These are phyloP conservation scores for Sander lucioperca DNA, from an alignment of 2,113 vertebrate species.

Conservation along the genomic window DNA sequence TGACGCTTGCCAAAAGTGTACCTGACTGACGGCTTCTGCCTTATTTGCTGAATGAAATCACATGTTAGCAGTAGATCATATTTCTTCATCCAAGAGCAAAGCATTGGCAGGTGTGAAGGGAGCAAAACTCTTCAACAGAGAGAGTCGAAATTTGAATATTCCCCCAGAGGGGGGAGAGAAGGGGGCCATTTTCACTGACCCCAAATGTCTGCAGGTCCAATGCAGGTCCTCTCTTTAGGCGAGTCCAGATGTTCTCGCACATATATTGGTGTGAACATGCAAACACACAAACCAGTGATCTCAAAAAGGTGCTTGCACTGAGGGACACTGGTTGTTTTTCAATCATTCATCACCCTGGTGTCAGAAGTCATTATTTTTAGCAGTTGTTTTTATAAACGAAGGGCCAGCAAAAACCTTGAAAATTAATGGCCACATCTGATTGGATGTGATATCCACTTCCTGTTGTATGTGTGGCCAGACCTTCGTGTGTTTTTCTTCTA, in stretches of 20 bases:
- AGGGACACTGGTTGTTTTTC: slow-evolving; percentile 83
- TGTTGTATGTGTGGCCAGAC: slow-evolving; percentile 82
- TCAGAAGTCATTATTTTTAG: slow-evolving; percentile 84
- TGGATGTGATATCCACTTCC: slow-evolving; percentile 86
- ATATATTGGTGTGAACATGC: slow-evolving; percentile 12
- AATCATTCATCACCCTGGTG: slow-evolving; percentile 84
- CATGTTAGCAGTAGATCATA: slow-evolving; percentile 55
- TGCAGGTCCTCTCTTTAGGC: slow-evolving; percentile 29
- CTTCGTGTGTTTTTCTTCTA: slow-evolving; percentile 81
- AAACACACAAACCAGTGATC: background rate
- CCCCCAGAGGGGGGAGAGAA: slow-evolving; percentile 31
- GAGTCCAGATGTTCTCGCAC: slow-evolving; percentile 77
- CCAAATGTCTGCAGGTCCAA: slow-evolving; percentile 63
- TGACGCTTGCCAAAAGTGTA: background rate
- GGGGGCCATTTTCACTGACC: slow-evolving; percentile 72
- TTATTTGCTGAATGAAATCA: slow-evolving; percentile 22
- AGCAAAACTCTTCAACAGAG: slow-evolving; percentile 42
- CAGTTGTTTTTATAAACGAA: slow-evolving; percentile 85
- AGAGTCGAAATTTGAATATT: slow-evolving; percentile 73
- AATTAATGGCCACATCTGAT: slow-evolving; percentile 85
- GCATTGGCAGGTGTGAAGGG: slow-evolving; percentile 80
- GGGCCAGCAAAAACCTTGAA: slow-evolving; percentile 78
- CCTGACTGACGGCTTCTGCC: background rate
- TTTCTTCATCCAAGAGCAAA: slow-evolving; percentile 60
- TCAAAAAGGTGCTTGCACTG: background rate